Conservation (phyloP, 64 coral and sea anemone species). For the Dendrophyllia cribrosa region DNA sequence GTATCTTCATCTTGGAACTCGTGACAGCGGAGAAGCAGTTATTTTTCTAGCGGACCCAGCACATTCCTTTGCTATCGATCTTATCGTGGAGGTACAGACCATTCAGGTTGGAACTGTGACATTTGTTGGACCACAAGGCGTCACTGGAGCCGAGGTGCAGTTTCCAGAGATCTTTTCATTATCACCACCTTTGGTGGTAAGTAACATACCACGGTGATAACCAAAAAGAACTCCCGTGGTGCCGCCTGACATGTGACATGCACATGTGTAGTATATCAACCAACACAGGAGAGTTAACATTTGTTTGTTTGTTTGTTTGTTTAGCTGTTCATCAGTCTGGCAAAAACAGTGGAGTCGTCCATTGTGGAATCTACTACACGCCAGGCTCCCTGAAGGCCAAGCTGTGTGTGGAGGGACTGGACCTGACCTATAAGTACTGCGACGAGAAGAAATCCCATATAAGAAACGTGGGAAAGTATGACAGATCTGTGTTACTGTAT, state of each 20-base stretch:
- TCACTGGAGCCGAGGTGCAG: no score
- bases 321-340: constrained; percentile 91
- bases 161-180: not conserved
- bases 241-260: no score
- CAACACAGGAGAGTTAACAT: no score
- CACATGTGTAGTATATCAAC: no score
- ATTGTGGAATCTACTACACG: constrained; percentile 97
- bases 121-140: no score
- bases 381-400: constrained; percentile 97
- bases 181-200: no score
- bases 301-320: constrained; percentile 4
- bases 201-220: no score
- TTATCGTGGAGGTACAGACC: not conserved
- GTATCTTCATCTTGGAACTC: no score
- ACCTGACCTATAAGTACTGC: constrained; percentile 95
- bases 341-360: constrained; percentile 97
- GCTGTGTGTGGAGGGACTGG: constrained; percentile 95
- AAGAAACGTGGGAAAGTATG: constrained; percentile 98
- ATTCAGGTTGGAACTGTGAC: no score
- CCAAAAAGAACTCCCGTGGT: no score
- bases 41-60: not conserved
- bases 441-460: constrained; percentile 93
- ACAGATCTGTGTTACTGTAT: not conserved
- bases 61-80: not conserved
- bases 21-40: not conserved